These are phyloP conservation scores for Xiphorhynchus elegans DNA, from an alignment of 2,113 vertebrate species.

Conservation along the genomic window DNA sequence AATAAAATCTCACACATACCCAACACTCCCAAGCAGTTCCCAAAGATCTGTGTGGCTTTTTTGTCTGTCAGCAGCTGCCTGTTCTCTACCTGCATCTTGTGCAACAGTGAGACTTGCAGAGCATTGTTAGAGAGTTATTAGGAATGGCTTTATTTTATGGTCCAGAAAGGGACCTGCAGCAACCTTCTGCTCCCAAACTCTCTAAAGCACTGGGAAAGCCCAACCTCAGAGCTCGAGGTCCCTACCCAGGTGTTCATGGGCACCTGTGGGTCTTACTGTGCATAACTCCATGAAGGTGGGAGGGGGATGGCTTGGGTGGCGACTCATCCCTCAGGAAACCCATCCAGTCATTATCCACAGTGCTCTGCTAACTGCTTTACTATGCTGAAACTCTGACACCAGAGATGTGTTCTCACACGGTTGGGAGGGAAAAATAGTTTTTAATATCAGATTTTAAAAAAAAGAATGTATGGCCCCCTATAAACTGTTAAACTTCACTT, in stretches of 20 bases:
- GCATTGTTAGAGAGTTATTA: not conserved
- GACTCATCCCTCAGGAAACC: not conserved
- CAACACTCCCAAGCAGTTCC: not conserved
- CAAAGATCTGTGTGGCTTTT: not conserved
- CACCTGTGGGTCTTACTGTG: not conserved
- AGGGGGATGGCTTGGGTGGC: not conserved
- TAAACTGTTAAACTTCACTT: constrained; percentile 82
- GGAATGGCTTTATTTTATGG: not conserved
- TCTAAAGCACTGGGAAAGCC: not conserved
- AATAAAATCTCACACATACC: not conserved
- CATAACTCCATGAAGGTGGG: not conserved
- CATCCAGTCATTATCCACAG: not conserved
- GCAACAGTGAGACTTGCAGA: not conserved
- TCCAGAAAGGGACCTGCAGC: not conserved
- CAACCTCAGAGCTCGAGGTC: not conserved
- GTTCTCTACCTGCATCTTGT: not conserved
- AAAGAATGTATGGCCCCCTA: constrained; percentile 75
- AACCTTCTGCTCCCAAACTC: not conserved
- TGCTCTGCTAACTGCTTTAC: constrained; percentile 34
- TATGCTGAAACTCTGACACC: constrained; percentile 43
- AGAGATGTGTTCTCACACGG: constrained; percentile 32
- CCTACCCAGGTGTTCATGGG: not conserved
- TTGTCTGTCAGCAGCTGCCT: not conserved
- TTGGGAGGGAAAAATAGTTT: constrained; percentile 74
- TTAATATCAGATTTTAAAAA: constrained; percentile 75